phyloP scores from a whole-genome alignment of 2,888 invertebrate genomes.

The Hesperia comma region DNA sequence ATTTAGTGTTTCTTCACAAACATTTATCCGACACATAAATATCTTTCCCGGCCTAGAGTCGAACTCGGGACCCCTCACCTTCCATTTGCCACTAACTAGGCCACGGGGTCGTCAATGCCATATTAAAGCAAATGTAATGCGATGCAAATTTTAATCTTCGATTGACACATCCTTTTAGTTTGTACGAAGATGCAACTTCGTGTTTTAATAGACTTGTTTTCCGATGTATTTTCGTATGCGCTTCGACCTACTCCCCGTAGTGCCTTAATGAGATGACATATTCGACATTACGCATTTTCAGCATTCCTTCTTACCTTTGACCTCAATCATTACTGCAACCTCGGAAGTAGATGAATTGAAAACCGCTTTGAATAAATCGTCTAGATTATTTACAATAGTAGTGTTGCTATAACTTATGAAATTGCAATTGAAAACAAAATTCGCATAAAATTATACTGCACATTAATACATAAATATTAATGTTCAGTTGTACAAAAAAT shows the following conservation, averaged over 20 bases:
- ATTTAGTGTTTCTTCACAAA: too few relatives aligned
- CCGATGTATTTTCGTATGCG: conserved; percentile 33
- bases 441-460: too few relatives aligned
- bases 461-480: too few relatives aligned
- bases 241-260: conserved; percentile 33
- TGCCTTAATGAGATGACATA: conserved; percentile 34
- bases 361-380: neutral
- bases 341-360: conserved; percentile 9
- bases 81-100: too few relatives aligned
- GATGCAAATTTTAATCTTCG: conserved; percentile 28
- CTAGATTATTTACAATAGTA: neutral
- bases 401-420: neutral
- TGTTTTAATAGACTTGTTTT: conserved; percentile 37
- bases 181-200: conserved; percentile 33
- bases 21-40: too few relatives aligned
- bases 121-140: conserved; percentile 14
- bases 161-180: conserved; percentile 35
- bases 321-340: conserved; percentile 18
- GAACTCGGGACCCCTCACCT: too few relatives aligned
- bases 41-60: too few relatives aligned
- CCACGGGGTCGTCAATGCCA: too few relatives aligned
- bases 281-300: conserved; percentile 28
- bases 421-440: neutral
- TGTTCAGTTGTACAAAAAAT: too few relatives aligned
- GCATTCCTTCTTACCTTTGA: conserved; percentile 21